Evolutionary conservation across 35 echinoderm and acorn worm species (phyloP).

Genomic region (Anneissia japonica): DNA sequence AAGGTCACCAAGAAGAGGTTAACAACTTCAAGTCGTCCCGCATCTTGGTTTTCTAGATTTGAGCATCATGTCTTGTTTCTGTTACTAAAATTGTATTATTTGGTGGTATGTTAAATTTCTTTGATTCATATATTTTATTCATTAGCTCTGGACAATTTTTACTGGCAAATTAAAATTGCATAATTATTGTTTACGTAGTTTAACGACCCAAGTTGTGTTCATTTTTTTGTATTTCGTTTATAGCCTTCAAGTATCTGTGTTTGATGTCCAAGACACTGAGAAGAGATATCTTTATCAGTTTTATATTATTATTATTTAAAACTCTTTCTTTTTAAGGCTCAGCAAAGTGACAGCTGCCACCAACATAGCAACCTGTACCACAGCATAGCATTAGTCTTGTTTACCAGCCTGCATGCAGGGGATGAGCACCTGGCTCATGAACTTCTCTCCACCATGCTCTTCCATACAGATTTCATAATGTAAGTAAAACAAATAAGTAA

Average conservation of each 20-base stretch:
- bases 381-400: conserved; percentile 53
- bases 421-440: conserved; percentile 86
- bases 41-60: conserved; percentile 54
- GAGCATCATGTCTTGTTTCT: conserved; percentile 65
- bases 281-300: no score
- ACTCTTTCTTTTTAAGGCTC: conserved; percentile 40
- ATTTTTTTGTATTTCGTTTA: no score
- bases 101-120: conserved; percentile 36
- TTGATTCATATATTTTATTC: not conserved
- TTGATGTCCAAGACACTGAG: no score
- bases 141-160: not conserved
- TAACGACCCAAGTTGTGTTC: no score
- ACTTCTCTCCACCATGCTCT: conserved; percentile 63
- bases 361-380: conserved; percentile 74
- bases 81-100: conserved; percentile 66
- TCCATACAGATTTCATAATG: conserved; percentile 78
- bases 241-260: no score
- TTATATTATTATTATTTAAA: no score
- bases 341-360: conserved; percentile 56
- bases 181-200: no score
- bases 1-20: conserved; percentile 18
- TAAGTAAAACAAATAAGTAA: conserved; percentile 73
- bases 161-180: no score
- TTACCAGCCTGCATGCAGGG: conserved; percentile 63
- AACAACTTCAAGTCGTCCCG: not conserved